phyloP scores from a whole-genome alignment of 2,888 invertebrate species.

The Plemyria rubiginata region DNA sequence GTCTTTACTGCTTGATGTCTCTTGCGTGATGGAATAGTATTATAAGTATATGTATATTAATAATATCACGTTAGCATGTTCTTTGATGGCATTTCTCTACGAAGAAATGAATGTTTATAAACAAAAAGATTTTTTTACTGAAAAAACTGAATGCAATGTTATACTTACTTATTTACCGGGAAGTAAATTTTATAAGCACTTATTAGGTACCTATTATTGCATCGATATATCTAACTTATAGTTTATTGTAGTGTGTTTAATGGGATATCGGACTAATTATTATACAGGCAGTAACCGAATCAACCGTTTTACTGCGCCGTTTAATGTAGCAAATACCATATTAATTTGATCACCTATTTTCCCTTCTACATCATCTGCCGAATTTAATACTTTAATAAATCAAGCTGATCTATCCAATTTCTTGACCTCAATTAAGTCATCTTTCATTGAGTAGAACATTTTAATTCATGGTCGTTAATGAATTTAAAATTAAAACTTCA shows the following conservation, averaged over 20 bases:
- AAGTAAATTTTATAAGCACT: too few species aligned
- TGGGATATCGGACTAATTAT: constrained; percentile 77
- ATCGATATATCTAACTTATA: constrained; percentile 37
- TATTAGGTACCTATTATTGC: constrained; percentile 13
- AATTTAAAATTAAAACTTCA: not conserved
- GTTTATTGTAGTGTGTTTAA: constrained; percentile 64
- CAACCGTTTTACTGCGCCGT: constrained; percentile 20
- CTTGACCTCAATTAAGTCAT: constrained; percentile 26
- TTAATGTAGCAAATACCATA: constrained; percentile 9
- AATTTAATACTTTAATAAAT: constrained; percentile 19
- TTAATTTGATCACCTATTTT: constrained; percentile 24
- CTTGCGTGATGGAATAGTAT: constrained; percentile 9
- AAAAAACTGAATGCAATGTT: too few species aligned
- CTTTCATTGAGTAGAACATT: constrained; percentile 27
- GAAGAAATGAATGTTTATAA: too few species aligned
- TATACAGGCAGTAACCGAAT: constrained; percentile 24
- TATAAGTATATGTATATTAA: constrained; percentile 20
- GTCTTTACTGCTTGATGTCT: constrained; percentile 15
- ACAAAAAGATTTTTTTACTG: too few species aligned
- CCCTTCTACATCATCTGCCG: constrained; percentile 15
- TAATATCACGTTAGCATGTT: constrained; percentile 43
- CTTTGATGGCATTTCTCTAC: constrained; percentile 24
- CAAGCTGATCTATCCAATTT: constrained; percentile 17
- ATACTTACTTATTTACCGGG: too few species aligned
- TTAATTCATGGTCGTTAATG: constrained; percentile 22